These are phyloP conservation scores for Zaprionus kolodkinae DNA, from an alignment of 1,140 invertebrate species.

Conservation along the genomic window DNA sequence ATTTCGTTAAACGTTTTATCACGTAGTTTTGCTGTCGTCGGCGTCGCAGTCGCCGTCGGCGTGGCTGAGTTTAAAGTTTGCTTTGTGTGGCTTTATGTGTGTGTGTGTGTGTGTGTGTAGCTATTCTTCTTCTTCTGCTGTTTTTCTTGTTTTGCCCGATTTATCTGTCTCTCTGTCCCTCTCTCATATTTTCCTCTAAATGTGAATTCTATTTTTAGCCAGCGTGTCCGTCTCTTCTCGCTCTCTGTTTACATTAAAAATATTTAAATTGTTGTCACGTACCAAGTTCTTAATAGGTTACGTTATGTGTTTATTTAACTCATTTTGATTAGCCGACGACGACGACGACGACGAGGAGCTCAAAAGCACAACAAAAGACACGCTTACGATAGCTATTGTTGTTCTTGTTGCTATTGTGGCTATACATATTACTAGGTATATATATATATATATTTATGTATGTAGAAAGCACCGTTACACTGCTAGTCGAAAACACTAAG, in stretches of 20 bases:
- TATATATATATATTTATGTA: background rate
- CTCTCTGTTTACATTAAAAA: constrained; percentile 83
- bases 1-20: constrained; percentile 79
- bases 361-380: constrained; percentile 64
- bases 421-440: background rate
- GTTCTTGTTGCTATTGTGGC: constrained; percentile 11
- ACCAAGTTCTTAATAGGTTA: constrained; percentile 83
- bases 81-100: constrained; percentile 10
- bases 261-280: constrained; percentile 83
- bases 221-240: constrained; percentile 24
- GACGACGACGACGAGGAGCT: constrained; percentile 1
- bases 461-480: constrained; percentile 19
- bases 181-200: constrained; percentile 67
- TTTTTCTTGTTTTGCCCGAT: constrained; percentile 52
- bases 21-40: constrained; percentile 48
- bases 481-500: background rate
- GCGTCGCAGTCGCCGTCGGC: background rate
- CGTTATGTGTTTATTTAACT: constrained; percentile 83
- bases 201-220: constrained; percentile 75
- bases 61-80: constrained; percentile 45
- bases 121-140: background rate
- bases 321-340: constrained; percentile 79
- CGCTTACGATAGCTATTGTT: constrained; percentile 22
- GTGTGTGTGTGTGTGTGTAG: no score
- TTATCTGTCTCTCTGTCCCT: constrained; percentile 1